phyloP scores from a whole-genome alignment of 2,113 vertebrate species.

The Tichodroma muraria region DNA sequence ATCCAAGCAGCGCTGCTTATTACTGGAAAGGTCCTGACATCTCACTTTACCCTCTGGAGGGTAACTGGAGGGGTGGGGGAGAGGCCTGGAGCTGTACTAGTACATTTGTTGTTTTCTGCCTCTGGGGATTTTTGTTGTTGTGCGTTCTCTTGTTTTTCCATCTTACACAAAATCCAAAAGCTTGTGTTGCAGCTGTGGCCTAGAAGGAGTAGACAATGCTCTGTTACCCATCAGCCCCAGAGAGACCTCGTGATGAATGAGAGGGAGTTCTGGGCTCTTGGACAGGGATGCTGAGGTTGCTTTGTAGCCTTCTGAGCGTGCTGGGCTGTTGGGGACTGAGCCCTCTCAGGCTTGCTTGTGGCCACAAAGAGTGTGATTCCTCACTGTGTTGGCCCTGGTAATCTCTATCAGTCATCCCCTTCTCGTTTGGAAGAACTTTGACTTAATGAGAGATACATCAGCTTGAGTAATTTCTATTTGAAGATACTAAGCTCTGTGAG shows the following conservation, averaged over 20 bases:
- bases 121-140: not conserved
- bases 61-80: not conserved
- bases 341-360: not conserved
- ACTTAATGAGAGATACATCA: slow-evolving; percentile 35
- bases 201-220: not conserved
- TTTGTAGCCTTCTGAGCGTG: fast-evolving
- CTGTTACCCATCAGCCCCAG: not conserved
- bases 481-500: slow-evolving; percentile 42
- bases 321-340: not conserved
- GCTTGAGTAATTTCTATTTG: slow-evolving; percentile 52
- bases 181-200: not conserved
- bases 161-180: not conserved
- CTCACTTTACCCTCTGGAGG: not conserved
- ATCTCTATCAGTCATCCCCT: slow-evolving; percentile 21
- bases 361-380: not conserved
- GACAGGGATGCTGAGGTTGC: not conserved
- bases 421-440: slow-evolving; percentile 15
- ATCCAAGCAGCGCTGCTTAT: not conserved
- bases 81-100: not conserved
- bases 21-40: not conserved
- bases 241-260: not conserved
- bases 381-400: not conserved
- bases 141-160: not conserved
- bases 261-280: fast-evolving
- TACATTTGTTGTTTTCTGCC: not conserved